Percentiles rank a stretch among this genome's conserved stretches.
phyloP scores from a whole-genome alignment of 2,797 vertebrate species.

The Coregonus sp. region DNA sequence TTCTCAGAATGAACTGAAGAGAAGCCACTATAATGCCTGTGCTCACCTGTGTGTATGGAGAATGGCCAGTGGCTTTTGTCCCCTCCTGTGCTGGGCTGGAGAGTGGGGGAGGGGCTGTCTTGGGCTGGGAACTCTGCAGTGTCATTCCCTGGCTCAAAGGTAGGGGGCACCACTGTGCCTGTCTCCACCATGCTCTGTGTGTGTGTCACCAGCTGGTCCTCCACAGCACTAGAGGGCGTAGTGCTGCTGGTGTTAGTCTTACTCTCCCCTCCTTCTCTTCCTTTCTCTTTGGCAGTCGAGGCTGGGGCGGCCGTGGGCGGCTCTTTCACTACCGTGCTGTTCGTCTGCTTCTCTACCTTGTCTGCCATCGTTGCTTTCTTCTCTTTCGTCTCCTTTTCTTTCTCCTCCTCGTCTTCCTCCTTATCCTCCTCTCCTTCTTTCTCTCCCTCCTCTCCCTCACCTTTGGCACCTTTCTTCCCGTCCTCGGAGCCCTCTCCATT shows the following conservation, averaged over 20 bases:
- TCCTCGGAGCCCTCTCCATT: conserved; percentile 64
- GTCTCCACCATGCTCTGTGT: conserved; percentile 19
- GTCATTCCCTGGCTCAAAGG: conserved; percentile 49
- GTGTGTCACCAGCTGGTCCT: conserved; percentile 33
- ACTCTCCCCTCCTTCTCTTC: conserved; percentile 21
- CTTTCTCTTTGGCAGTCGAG: conserved; percentile 74
- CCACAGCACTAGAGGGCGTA: conserved; percentile 14
- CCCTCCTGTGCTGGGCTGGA: conserved; percentile 29
- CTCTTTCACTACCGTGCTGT: conserved; percentile 44
- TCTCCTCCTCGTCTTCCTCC: conserved; percentile 63
- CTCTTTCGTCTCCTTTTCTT: conserved; percentile 64
- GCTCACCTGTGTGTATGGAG: conserved; percentile 67
- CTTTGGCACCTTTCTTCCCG: conserved; percentile 74
- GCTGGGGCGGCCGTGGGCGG: conserved; percentile 45
- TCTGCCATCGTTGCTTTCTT: conserved; percentile 59
- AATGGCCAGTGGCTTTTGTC: conserved; percentile 55
- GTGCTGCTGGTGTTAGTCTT: conserved; percentile 20
- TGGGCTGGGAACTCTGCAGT: conserved; percentile 25
- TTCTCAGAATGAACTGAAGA: not conserved
- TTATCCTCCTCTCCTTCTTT: conserved; percentile 80
- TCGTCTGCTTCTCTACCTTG: conserved; percentile 5
- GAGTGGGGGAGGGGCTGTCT: conserved; percentile 33
- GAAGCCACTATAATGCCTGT: not conserved
- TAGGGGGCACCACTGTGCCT: conserved; percentile 42
- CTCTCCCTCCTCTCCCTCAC: conserved; percentile 77